These are phyloP conservation scores for Lagorchestes hirsutus DNA, from an alignment of 2,797 vertebrate genomes.

Conservation along the genomic window DNA sequence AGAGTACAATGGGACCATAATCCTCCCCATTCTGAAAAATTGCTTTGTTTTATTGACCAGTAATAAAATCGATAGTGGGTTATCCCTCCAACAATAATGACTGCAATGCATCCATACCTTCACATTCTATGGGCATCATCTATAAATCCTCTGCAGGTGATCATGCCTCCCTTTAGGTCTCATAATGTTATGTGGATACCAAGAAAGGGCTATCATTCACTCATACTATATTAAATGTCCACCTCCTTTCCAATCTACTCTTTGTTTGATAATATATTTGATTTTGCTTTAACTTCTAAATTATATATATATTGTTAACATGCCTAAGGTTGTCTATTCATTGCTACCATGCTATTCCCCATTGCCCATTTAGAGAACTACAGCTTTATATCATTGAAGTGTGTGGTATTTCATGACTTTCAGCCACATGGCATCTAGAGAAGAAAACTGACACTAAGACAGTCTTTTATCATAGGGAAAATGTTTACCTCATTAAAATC, in stretches of 20 bases:
- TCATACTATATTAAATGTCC: not conserved
- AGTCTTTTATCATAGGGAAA: not conserved
- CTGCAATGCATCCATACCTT: not conserved
- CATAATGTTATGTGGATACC: not conserved
- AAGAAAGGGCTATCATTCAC: not conserved
- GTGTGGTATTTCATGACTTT: not conserved
- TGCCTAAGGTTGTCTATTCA: not conserved
- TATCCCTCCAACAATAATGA: not conserved
- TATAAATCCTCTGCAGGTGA: not conserved
- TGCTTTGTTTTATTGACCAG: constrained; percentile 49
- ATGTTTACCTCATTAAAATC: not conserved
- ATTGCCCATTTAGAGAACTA: not conserved
- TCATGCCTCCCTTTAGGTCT: not conserved
- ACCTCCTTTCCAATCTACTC: not conserved
- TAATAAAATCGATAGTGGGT: not conserved
- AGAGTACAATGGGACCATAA: not conserved
- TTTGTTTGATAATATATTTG: not conserved
- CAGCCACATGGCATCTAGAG: not conserved
- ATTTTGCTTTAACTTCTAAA: not conserved
- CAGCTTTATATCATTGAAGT: not conserved
- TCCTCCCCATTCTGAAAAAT: constrained; percentile 18
- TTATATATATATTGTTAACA: not conserved
- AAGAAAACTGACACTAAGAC: not conserved
- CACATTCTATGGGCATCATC: not conserved
- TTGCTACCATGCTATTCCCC: not conserved